A percentile compares a stretch with the other conserved stretches of the same genome.
These are phyloP conservation scores for Eolophus roseicapilla DNA, from an alignment of 2,113 vertebrate species.

Conservation along the genomic window DNA sequence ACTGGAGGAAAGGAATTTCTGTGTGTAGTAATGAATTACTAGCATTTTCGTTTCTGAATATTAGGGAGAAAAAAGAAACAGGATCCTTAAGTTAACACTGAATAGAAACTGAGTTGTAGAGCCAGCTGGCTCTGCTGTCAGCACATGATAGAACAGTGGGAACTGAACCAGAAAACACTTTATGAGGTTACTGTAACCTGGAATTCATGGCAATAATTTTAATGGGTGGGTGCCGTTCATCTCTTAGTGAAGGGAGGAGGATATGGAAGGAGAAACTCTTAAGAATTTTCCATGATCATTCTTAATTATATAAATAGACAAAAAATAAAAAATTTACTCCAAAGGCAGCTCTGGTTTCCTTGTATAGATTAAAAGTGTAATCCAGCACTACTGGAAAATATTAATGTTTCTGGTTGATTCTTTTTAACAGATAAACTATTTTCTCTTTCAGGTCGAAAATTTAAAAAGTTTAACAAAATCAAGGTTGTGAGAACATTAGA, in stretches of 20 bases:
- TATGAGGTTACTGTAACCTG: conserved; percentile 61
- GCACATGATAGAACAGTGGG: background rate
- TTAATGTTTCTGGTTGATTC: background rate
- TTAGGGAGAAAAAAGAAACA: background rate
- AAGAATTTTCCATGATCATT: conserved; percentile 28
- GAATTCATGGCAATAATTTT: conserved; percentile 32
- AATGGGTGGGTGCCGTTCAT: conserved; percentile 19
- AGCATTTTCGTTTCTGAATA: background rate
- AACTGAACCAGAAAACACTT: conserved; percentile 45
- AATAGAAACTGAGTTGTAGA: background rate
- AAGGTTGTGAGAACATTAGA: conserved; percentile 84
- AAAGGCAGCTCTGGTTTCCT: background rate
- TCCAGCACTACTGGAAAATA: background rate
- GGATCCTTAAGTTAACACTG: background rate
- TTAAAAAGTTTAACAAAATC: conserved; percentile 91
- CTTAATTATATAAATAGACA: background rate
- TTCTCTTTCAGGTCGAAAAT: conserved; percentile 85
- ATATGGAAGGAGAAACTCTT: background rate
- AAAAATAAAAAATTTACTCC: background rate
- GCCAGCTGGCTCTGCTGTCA: conserved; percentile 37
- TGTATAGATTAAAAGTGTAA: background rate
- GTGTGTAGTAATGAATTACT: background rate
- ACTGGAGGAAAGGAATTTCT: background rate
- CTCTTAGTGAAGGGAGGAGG: background rate
- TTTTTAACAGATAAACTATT: background rate